phyloP scores from a whole-genome alignment of 2,888 invertebrate species.

The Hirudinaria manillensis region DNA sequence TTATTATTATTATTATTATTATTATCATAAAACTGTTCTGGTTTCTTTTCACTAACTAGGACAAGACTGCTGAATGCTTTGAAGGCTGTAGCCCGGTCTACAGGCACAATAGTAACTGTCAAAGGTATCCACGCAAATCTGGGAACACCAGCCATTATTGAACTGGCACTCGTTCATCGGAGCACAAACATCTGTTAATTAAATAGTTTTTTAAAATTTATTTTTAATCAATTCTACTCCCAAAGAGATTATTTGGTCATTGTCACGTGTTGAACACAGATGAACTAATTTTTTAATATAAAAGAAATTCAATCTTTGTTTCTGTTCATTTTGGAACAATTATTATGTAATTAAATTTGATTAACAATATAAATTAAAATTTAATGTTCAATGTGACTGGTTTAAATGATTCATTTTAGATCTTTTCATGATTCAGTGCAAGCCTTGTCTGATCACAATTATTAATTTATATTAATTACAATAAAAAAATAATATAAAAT shows the following conservation, averaged over 20 bases:
- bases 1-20: too few species aligned
- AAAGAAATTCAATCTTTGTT: too few species aligned
- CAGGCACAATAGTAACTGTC: slow-evolving; percentile 39
- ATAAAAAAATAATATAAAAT: not conserved
- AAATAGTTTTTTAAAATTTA: not conserved
- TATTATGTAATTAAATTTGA: too few species aligned
- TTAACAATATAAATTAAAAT: too few species aligned
- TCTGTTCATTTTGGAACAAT: too few species aligned
- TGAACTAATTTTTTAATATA: too few species aligned
- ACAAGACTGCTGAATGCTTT: not conserved
- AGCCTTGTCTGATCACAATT: too few species aligned
- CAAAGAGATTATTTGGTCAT: not conserved
- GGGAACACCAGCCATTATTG: slow-evolving; percentile 36
- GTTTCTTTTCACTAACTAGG: slow-evolving; percentile 11
- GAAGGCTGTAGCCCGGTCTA: slow-evolving; percentile 33
- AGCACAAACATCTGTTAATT: slow-evolving; percentile 14
- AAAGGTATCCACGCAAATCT: slow-evolving; percentile 37
- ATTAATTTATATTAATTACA: too few species aligned
- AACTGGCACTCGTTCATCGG: slow-evolving; percentile 34
- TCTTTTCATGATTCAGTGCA: too few species aligned
- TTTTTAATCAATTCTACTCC: not conserved
- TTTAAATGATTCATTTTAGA: too few species aligned
- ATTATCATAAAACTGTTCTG: not conserved
- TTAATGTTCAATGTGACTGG: too few species aligned
- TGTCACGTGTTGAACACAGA: not conserved